These are phyloP conservation scores for Pectinophora gossypiella DNA, from an alignment of 1,140 invertebrate genomes.

Conservation along the genomic window DNA sequence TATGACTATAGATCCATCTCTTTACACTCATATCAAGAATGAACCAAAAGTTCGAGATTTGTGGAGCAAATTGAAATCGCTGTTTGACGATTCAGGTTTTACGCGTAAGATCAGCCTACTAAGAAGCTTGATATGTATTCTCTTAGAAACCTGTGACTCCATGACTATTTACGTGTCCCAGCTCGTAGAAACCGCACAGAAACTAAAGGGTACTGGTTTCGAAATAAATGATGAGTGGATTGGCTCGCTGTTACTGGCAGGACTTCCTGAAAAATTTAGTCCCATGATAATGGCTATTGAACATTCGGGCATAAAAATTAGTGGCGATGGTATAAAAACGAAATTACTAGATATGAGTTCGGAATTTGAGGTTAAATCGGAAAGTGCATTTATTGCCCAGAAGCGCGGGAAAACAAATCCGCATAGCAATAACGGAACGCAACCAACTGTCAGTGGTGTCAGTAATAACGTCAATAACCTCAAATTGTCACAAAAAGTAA, in stretches of 20 bases:
- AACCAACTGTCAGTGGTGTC: no score
- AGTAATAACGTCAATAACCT: not conserved
- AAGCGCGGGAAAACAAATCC: not conserved
- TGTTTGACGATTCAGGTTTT: constrained; percentile 33
- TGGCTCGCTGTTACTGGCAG: constrained; percentile 45
- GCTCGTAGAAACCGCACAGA: constrained; percentile 20
- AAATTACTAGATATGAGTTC: constrained; percentile 43
- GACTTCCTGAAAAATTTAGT: constrained; percentile 45
- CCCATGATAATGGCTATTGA: constrained; percentile 64
- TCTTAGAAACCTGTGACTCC: constrained; percentile 19
- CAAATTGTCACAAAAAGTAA: constrained; percentile 4
- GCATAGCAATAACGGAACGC: not conserved
- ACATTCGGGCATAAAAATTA: constrained; percentile 32
- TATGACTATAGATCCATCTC: no score
- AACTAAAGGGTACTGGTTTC: constrained; percentile 37
- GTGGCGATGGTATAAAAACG: constrained; percentile 46
- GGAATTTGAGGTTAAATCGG: not conserved
- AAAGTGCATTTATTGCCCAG: not conserved
- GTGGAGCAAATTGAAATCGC: constrained; percentile 25
- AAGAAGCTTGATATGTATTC: constrained; percentile 19
- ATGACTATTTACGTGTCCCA: not conserved
- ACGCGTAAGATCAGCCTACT: constrained; percentile 30
- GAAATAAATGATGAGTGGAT: constrained; percentile 49
- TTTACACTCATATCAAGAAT: no score
- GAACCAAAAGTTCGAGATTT: constrained; percentile 29